These are phyloP conservation scores for Priocnemis perturbator DNA, from an alignment of 2,888 invertebrate species.

Conservation along the genomic window DNA sequence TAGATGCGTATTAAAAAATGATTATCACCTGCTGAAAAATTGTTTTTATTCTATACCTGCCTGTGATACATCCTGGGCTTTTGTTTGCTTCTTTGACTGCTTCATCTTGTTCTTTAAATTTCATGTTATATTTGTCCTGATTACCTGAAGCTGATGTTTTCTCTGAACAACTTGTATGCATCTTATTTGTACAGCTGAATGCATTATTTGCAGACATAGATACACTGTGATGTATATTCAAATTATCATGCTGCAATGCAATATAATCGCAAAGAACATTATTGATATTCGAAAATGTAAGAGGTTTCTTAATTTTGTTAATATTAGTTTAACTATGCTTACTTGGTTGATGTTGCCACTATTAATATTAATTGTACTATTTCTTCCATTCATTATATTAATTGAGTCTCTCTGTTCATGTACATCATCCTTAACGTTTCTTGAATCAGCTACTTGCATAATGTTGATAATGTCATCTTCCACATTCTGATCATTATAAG, in stretches of 20 bases:
- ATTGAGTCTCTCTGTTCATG: background rate
- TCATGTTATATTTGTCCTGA: too few relatives aligned
- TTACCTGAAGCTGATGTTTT: too few relatives aligned
- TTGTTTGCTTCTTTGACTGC: constrained; percentile 20
- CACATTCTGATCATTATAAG: constrained; percentile 6
- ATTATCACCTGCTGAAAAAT: background rate
- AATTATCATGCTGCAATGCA: constrained; percentile 15
- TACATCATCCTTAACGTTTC: constrained; percentile 12
- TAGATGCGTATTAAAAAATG: background rate
- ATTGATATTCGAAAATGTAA: constrained; percentile 9
- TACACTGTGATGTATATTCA: background rate
- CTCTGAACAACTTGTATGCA: too few relatives aligned
- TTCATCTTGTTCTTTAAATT: constrained; percentile 18
- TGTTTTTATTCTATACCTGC: constrained; percentile 14
- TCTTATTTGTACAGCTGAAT: too few relatives aligned
- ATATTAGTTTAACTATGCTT: background rate
- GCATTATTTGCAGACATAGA: too few relatives aligned
- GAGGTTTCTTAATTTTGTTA: background rate
- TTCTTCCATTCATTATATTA: background rate
- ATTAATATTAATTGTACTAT: background rate
- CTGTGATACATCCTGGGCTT: constrained; percentile 15
- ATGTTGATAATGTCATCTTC: constrained; percentile 14
- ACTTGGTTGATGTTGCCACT: background rate
- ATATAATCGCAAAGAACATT: constrained; percentile 15
- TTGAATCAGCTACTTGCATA: constrained; percentile 7